Evolutionary conservation across 2,888 invertebrate species (phyloP).

Genomic region (Trachelus troglodyta): DNA sequence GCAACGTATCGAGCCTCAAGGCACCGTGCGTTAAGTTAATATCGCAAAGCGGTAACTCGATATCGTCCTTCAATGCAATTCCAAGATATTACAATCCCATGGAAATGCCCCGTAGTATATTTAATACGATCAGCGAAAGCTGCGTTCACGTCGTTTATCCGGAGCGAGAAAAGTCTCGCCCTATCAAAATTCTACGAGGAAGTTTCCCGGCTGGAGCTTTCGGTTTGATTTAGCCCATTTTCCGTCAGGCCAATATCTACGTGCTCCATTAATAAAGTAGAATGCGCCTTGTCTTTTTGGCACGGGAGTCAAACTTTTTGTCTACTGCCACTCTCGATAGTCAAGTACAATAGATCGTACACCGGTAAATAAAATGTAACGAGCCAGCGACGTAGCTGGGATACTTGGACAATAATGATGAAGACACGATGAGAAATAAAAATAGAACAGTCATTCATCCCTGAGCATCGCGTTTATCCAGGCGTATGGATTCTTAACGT

Average conservation of each 20-base stretch:
- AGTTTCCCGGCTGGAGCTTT: neutral
- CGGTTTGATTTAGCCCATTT: neutral
- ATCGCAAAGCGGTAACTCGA: neutral
- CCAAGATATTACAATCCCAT: neutral
- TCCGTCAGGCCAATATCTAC: neutral
- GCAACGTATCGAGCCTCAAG: neutral
- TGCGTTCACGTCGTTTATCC: neutral
- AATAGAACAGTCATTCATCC: neutral
- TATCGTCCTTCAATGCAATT: neutral
- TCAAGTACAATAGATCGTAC: neutral
- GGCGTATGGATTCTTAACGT: neutral
- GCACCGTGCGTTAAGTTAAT: neutral
- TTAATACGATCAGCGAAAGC: neutral
- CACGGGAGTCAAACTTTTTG: neutral
- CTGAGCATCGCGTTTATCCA: neutral
- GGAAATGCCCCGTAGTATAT: neutral
- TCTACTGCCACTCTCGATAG: neutral
- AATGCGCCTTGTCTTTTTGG: neutral
- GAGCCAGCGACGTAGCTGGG: neutral
- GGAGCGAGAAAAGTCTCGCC: neutral
- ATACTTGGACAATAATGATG: neutral
- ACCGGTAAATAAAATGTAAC: neutral
- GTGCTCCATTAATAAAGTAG: neutral
- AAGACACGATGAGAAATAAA: neutral
- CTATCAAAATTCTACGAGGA: neutral